Conservation (phyloP, 2,888 invertebrate genomes). For the Drosophila mulleri region DNA sequence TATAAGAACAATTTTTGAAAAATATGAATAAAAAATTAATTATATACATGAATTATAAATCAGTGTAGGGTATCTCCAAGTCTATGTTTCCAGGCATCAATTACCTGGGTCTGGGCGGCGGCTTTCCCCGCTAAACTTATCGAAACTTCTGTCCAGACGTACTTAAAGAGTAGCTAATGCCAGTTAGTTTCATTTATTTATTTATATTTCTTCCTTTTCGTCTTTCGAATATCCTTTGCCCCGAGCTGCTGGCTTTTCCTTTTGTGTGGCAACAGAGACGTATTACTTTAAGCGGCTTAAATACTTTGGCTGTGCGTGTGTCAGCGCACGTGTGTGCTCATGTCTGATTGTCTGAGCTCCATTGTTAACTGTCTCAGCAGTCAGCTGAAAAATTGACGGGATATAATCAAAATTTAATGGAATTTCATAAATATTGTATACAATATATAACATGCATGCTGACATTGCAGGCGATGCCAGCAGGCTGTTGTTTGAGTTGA, state of each 20-base stretch:
- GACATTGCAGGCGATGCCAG: too few species aligned
- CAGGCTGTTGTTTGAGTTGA: neutral
- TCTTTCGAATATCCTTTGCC: constrained; percentile 4
- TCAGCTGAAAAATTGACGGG: constrained; percentile 17
- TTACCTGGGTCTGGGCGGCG: constrained; percentile 9
- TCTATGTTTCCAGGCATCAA: too few species aligned
- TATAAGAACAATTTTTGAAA: too few species aligned
- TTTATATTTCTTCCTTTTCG: neutral
- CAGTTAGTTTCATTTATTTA: constrained; percentile 25
- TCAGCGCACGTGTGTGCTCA: neutral
- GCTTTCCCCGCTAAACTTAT: constrained; percentile 28
- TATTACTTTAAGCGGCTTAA: constrained; percentile 51
- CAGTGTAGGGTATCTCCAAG: neutral
- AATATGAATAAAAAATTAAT: too few species aligned
- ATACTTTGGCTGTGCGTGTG: constrained; percentile 8
- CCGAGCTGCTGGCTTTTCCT: neutral
- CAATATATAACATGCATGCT: neutral
- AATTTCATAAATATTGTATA: constrained; percentile 9
- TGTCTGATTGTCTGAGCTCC: constrained; percentile 16
- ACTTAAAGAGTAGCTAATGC: constrained; percentile 45
- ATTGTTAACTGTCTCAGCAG: constrained; percentile 19
- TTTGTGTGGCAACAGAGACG: constrained; percentile 28
- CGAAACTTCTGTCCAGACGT: constrained; percentile 40
- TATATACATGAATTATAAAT: neutral
- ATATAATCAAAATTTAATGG: constrained; percentile 29